Percentiles rank a stretch among this genome's conserved stretches.
These are phyloP conservation scores for Gallinago stenura DNA, from an alignment of 2,797 vertebrate genomes.

Conservation along the genomic window DNA sequence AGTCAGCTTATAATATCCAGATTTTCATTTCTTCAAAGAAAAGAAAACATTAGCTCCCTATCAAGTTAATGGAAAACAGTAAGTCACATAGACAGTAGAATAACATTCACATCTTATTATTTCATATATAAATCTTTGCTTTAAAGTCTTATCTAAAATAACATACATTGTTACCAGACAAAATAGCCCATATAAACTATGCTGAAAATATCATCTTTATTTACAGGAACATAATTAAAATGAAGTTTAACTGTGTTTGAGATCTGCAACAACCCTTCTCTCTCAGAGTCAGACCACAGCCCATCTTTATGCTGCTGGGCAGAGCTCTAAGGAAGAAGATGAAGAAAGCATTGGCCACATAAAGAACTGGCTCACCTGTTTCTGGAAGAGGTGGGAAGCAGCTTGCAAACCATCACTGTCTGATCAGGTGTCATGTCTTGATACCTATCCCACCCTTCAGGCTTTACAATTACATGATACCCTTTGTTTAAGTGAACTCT, in stretches of 20 bases:
- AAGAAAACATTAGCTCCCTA: constrained; percentile 2
- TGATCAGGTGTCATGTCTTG: not conserved
- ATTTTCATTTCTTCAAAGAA: constrained; percentile 44
- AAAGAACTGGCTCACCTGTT: not conserved
- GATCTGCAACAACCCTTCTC: not conserved
- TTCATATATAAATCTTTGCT: constrained; percentile 46
- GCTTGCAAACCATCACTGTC: not conserved
- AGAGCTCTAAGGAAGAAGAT: not conserved
- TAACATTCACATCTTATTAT: not conserved
- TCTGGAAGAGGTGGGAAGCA: not conserved
- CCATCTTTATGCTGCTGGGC: not conserved
- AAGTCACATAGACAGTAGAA: not conserved
- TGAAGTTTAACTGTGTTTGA: not conserved
- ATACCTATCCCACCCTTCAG: not conserved
- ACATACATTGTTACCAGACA: constrained; percentile 41
- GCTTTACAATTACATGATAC: not conserved
- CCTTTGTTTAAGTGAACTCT: not conserved
- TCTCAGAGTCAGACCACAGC: not conserved
- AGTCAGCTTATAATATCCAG: not conserved
- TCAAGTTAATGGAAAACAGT: constrained; percentile 9
- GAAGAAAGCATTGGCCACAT: not conserved
- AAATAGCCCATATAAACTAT: constrained; percentile 53
- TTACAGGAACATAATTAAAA: constrained; percentile 42
- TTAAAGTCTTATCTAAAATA: constrained; percentile 49
- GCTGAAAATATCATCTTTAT: constrained; percentile 60